A percentile compares a stretch with the other conserved stretches of the same genome.
phyloP scores from a whole-genome alignment of 2,113 vertebrate species.

The Campylomormyrus numenius region DNA sequence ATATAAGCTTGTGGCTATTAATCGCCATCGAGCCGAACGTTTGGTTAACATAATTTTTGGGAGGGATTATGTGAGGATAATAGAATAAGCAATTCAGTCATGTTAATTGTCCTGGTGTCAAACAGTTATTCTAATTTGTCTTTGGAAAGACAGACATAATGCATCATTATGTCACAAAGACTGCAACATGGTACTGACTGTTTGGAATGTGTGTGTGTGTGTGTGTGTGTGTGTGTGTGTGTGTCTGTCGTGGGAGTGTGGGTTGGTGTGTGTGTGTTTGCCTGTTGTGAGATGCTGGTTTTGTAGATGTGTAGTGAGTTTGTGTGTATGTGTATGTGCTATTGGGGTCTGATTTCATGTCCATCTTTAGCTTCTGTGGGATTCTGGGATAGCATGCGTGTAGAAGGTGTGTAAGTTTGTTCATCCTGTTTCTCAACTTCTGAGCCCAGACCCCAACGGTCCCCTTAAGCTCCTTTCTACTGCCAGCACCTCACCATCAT shows the following conservation, averaged over 20 bases:
- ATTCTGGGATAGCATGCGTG: neutral
- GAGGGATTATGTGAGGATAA: neutral
- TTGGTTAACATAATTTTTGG: neutral
- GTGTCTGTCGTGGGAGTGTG: neutral
- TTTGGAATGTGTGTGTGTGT: neutral
- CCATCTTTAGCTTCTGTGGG: neutral
- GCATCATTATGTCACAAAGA: neutral
- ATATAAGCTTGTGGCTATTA: neutral
- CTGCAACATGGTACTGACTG: neutral
- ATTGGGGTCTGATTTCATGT: neutral
- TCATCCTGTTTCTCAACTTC: neutral
- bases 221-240: neutral
- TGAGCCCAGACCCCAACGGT: neutral
- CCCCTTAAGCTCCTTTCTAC: constrained; percentile 19
- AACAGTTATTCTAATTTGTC: neutral
- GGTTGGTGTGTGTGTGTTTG: neutral
- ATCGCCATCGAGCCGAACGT: neutral
- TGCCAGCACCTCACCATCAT: constrained; percentile 30
- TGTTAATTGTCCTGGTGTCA: neutral
- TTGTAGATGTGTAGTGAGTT: neutral
- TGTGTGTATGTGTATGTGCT: neutral
- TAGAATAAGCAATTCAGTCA: neutral
- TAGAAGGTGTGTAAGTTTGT: neutral
- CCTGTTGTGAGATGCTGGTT: neutral
- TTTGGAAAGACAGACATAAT: neutral